Base-by-base conservation (phyloP, 2,113 vertebrate species). In the Amazona guildingii region DNA sequence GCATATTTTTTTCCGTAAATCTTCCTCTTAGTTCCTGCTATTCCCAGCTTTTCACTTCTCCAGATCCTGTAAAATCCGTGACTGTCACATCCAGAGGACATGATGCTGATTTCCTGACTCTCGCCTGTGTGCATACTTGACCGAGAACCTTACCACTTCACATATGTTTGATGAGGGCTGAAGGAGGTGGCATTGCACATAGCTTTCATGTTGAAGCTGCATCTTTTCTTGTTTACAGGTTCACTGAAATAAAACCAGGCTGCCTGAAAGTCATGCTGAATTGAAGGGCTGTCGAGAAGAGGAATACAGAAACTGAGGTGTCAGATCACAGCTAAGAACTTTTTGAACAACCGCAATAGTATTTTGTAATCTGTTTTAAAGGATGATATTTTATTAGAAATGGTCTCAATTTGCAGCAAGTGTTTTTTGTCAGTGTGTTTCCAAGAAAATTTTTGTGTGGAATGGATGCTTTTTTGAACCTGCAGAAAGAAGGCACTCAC, bases 211-310 rank as follows among this genome's bases (percentile, higher is more conserved):
- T 95, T 97, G 93, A 96, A 97, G 81, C 69, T 74, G 91, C 69
- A 43, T 97, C 67, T 96, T 75, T 92, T 96, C 72, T 96, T 20
- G 7, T 96, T 98, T 98, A n/a, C 97, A 99, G 99, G 98, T 99
- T 99, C 95, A 98, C 98, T 78, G 99, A 99, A 98, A 98, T 98
- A 97, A 98, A 99, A 96, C 98, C 98, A 86, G 99, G 99, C 91
- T 98, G 98, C 79, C 91, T 99, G 96, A 98, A 99, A 97, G 98
- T 99, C 89, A 98, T 98, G 98, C 95, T 99, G 97, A 98, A 97
- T 94, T 99, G 97, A 98, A 97, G 87, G 69, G 57, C 79, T 96
- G 13, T 89, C 13, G 17, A 79, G 92, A 84, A 96, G 83, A 92
- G 52, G 87, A 94, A 27, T 85, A 33, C 54, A 69, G 75, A 73